Evolutionary conservation across 2,888 invertebrate genomes (phyloP).

Genomic region (Caprella mutica): DNA sequence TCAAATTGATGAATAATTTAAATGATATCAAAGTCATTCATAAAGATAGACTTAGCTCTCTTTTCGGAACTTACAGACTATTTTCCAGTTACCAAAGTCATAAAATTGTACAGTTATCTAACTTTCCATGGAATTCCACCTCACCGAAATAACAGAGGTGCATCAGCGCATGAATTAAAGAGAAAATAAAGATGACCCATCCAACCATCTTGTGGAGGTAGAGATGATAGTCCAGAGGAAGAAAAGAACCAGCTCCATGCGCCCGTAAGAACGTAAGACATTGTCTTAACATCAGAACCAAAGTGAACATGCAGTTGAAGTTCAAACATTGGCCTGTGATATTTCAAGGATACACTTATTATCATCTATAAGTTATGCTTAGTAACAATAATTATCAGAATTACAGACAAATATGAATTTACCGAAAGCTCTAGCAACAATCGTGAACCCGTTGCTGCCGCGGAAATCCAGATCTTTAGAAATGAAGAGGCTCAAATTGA

Average conservation of each 20-base stretch:
- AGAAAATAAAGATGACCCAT: slow-evolving; percentile 59
- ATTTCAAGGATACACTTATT: too few relatives aligned
- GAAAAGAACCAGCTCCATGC: slow-evolving; percentile 58
- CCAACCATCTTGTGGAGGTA: slow-evolving; percentile 86
- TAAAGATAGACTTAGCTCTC: too few relatives aligned
- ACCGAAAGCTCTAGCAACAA: slow-evolving; percentile 81
- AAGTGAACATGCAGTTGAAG: slow-evolving; percentile 77
- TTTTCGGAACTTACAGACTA: too few relatives aligned
- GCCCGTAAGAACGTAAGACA: slow-evolving; percentile 73
- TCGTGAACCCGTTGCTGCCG: slow-evolving; percentile 55
- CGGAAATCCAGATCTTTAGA: slow-evolving; percentile 53
- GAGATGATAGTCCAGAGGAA: slow-evolving; percentile 85
- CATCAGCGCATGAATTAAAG: slow-evolving; percentile 67
- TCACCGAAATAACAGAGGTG: slow-evolving; percentile 79
- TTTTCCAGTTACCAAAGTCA: too few relatives aligned
- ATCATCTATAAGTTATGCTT: too few relatives aligned
- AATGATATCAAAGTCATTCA: too few relatives aligned
- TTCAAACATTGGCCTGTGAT: slow-evolving; percentile 76
- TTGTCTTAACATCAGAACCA: slow-evolving; percentile 78
- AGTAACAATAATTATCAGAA: too few relatives aligned
- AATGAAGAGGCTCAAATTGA: slow-evolving; percentile 11
- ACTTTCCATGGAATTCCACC: too few relatives aligned
- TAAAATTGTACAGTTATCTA: too few relatives aligned
- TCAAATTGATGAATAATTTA: too few relatives aligned
- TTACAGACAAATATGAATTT: too few relatives aligned